These are phyloP conservation scores for Troides oblongomaculatus DNA, from an alignment of 2,888 invertebrate genomes.

Conservation along the genomic window DNA sequence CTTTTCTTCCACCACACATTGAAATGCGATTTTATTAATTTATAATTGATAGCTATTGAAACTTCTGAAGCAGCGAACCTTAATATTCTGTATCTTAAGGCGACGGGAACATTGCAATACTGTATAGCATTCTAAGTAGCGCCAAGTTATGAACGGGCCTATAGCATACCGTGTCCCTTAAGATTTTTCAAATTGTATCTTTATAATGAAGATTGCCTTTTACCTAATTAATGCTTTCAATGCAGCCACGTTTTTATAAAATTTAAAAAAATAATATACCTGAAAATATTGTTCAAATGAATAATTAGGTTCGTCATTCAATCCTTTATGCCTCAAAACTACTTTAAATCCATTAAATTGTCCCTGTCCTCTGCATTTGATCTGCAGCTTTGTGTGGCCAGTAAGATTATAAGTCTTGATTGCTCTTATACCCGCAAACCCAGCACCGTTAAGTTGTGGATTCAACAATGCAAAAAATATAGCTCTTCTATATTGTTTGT, in stretches of 20 bases:
- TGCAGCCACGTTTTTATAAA: neutral
- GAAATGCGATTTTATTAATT: too few species aligned
- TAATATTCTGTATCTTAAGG: too few species aligned
- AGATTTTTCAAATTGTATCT: too few species aligned
- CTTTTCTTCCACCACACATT: too few species aligned
- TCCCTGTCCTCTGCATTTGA: constrained; percentile 81
- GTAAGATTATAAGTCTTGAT: constrained; percentile 72
- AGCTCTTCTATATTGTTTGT: constrained; percentile 80
- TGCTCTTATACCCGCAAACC: constrained; percentile 82
- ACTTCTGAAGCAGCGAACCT: too few species aligned
- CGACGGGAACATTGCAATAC: too few species aligned
- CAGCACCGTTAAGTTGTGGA: constrained; percentile 84
- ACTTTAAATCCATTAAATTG: constrained; percentile 81
- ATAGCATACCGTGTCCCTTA: too few species aligned
- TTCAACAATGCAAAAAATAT: constrained; percentile 83
- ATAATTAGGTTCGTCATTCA: constrained; percentile 78
- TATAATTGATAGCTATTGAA: too few species aligned
- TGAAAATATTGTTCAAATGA: constrained; percentile 82
- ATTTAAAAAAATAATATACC: constrained; percentile 49
- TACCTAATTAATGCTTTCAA: too few species aligned
- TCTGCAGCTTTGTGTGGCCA: constrained; percentile 68
- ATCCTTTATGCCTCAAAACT: constrained; percentile 78
- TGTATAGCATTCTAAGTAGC: too few species aligned
- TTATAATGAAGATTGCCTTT: too few species aligned
- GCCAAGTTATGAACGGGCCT: too few species aligned